phyloP scores from a whole-genome alignment of 2,113 vertebrate species.

The Gasterosteus aculeatus region DNA sequence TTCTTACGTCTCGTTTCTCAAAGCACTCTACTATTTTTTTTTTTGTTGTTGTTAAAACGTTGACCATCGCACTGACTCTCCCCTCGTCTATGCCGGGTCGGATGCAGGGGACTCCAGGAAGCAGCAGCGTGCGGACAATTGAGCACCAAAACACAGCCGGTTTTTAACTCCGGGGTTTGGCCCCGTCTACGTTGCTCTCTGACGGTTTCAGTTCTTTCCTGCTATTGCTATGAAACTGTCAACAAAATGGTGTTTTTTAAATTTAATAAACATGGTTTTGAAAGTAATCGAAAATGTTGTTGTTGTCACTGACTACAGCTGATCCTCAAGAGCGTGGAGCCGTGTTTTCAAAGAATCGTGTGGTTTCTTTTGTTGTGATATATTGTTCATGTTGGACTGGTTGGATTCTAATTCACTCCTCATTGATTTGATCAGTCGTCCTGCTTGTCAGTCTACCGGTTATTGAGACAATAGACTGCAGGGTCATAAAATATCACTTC shows the following conservation, averaged over 20 bases:
- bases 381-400: not conserved
- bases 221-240: constrained; percentile 83
- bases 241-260: constrained; percentile 85
- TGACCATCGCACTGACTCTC: constrained; percentile 60
- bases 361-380: constrained; percentile 1
- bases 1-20: constrained; percentile 75
- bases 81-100: constrained; percentile 70
- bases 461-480: not conserved
- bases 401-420: not conserved
- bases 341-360: not conserved
- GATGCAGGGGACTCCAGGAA: constrained; percentile 69
- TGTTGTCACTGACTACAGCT: constrained; percentile 40
- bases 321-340: not conserved
- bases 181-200: constrained; percentile 56
- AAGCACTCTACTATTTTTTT: constrained; percentile 36
- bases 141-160: constrained; percentile 60
- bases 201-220: constrained; percentile 79
- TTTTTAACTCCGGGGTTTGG: constrained; percentile 84
- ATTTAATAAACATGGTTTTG: constrained; percentile 87
- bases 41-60: constrained; percentile 41
- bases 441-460: not conserved
- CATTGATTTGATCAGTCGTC: not conserved
- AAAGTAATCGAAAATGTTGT: constrained; percentile 62
- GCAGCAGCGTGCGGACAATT: constrained; percentile 45
- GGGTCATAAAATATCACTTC: not conserved